Conservation (phyloP, 92 coral and sea anemone species). For the Nematostella vectensis region DNA sequence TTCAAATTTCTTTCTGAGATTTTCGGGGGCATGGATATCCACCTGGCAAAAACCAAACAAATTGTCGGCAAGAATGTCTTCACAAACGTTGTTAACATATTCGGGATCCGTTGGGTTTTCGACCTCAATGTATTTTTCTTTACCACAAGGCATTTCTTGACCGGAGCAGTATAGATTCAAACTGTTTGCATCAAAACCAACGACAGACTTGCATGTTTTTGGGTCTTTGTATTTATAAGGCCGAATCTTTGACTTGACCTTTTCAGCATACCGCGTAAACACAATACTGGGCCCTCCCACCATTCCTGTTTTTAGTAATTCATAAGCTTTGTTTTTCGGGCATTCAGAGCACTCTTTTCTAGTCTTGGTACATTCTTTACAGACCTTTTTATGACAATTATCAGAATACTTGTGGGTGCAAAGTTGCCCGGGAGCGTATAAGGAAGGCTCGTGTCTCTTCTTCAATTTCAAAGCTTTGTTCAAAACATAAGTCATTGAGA, state of each 20-base stretch:
- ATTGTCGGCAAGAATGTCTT: neutral
- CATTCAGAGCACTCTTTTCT: neutral
- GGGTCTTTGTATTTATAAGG: slow-evolving; percentile 20
- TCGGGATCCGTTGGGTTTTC: slow-evolving; percentile 2
- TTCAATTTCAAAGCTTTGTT: neutral
- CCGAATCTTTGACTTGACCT: slow-evolving; percentile 9
- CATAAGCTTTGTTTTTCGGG: slow-evolving; percentile 14
- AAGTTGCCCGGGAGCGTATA: slow-evolving; percentile 19
- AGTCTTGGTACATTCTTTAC: neutral
- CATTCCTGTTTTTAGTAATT: slow-evolving; percentile 2
- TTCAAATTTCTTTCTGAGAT: slow-evolving; percentile 4
- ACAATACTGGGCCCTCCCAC: slow-evolving; percentile 18
- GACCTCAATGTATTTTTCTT: neutral
- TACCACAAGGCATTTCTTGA: slow-evolving; percentile 20
- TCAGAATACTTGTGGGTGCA: slow-evolving; percentile 14
- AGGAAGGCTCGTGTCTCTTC: slow-evolving; percentile 5
- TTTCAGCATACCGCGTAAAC: slow-evolving; percentile 10
- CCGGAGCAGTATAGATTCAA: neutral
- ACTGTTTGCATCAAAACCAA: slow-evolving; percentile 10
- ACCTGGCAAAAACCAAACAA: slow-evolving; percentile 20
- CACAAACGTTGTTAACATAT: slow-evolving; percentile 1
- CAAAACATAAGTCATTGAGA: slow-evolving; percentile 12
- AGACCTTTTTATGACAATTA: neutral
- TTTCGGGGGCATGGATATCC: slow-evolving; percentile 8
- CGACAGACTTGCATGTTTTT: neutral